phyloP scores from a whole-genome alignment of 2,113 vertebrate genomes.

The Cathartes aura region DNA sequence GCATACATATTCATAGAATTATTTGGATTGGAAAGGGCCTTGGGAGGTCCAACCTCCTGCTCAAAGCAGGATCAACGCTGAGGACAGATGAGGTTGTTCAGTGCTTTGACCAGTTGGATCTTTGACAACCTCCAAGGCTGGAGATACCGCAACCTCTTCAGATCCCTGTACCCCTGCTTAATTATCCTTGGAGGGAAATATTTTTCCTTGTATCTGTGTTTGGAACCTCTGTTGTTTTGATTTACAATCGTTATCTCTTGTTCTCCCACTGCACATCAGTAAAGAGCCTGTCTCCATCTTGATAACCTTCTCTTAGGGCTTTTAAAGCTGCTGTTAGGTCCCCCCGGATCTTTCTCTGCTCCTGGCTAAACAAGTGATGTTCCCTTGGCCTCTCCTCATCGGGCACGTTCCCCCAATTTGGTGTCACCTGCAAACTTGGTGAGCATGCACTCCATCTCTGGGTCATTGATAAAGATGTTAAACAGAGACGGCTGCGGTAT shows the following conservation, averaged over 20 bases:
- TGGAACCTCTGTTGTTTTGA: background rate
- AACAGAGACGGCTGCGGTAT: background rate
- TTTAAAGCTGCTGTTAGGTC: background rate
- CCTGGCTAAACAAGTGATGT: background rate
- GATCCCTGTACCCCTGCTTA: background rate
- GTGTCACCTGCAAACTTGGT: background rate
- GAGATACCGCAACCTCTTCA: fast-evolving
- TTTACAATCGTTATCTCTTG: background rate
- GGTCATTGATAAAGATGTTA: background rate
- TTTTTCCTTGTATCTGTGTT: background rate
- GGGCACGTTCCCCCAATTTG: background rate
- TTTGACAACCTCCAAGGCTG: background rate
- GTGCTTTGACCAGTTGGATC: background rate
- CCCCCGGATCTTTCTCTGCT: background rate
- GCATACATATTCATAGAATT: background rate
- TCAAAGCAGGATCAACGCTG: background rate
- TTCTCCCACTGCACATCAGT: background rate
- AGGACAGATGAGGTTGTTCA: background rate
- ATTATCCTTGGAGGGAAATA: background rate
- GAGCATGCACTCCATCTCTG: background rate
- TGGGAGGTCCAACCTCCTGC: background rate
- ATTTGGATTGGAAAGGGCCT: background rate
- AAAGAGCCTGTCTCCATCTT: background rate
- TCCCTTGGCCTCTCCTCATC: background rate
- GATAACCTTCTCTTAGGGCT: background rate